These are phyloP conservation scores for Mythimna lalbum DNA, from an alignment of 2,888 invertebrate genomes.

Conservation along the genomic window DNA sequence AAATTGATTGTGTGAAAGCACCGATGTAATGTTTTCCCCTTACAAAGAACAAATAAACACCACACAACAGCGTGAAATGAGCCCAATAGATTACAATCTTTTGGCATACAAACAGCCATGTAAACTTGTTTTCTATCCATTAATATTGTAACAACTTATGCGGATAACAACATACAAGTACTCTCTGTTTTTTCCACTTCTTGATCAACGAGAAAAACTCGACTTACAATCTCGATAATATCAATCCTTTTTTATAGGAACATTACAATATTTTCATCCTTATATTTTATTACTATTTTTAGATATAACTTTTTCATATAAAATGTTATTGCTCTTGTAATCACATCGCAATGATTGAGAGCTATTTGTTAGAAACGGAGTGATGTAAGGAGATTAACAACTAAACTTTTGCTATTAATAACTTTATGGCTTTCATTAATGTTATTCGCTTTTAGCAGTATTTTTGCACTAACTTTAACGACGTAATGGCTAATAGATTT, in stretches of 20 bases:
- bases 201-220: slow-evolving; percentile 50
- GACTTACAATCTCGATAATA: slow-evolving; percentile 31
- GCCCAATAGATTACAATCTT: slow-evolving; percentile 45
- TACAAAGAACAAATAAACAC: slow-evolving; percentile 34
- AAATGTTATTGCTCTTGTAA: slow-evolving; percentile 61
- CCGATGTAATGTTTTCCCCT: slow-evolving; percentile 12
- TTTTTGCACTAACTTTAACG: slow-evolving; percentile 56
- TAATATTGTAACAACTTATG: slow-evolving; percentile 43
- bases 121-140: slow-evolving; percentile 47
- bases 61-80: slow-evolving; percentile 16
- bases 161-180: slow-evolving; percentile 17
- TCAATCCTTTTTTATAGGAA: slow-evolving; percentile 47
- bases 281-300: slow-evolving; percentile 57
- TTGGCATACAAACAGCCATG: slow-evolving; percentile 44
- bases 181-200: slow-evolving; percentile 38
- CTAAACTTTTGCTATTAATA: slow-evolving; percentile 62
- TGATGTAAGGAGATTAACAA: slow-evolving; percentile 59
- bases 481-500: slow-evolving; percentile 60
- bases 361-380: slow-evolving; percentile 45
- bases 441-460: slow-evolving; percentile 56
- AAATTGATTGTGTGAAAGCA: neutral
- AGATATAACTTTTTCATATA: slow-evolving; percentile 59
- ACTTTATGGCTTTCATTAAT: slow-evolving; percentile 57
- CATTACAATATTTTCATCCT: slow-evolving; percentile 57
- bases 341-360: slow-evolving; percentile 55